Base-by-base conservation (phyloP, 92 coral and sea anemone genomes). In the Hydrozoanthus gracilis region DNA sequence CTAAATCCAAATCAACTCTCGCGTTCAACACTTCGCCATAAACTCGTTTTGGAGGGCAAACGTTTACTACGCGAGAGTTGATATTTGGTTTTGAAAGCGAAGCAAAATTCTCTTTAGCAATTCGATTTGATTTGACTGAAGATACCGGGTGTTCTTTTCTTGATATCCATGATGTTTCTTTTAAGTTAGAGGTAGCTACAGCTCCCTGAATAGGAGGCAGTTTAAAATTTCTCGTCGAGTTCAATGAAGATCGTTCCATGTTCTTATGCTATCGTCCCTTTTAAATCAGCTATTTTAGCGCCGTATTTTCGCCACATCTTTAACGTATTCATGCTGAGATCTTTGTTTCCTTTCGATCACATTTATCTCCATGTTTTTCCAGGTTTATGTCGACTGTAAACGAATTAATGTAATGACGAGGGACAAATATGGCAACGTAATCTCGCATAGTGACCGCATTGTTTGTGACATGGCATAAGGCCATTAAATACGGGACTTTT, bases 151-250 rank as follows among this genome's bases (percentile, higher is more conserved):
- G 56, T 11, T 65, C 82, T 51, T 62, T 79, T 87, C 58, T 76
- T 11, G 62, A 65, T 61, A 65, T 56, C 72, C 54, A 87, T 1
- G 64, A 71, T 16, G 90, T 78, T 16, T 92, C 91, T 49, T 82
- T 93, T n/a, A 90, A 89, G 16, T 77, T 77, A 7, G 85, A 74
- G 4, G 92, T 86, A 7, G 94, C 73, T 11, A 95, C 90, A 2
- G 79, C 73, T 4, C 95, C 93, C 73, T 92, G 98, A 46, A 94
- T 94, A 48, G 98, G 98, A 15, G 98, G 98, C 4, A 94, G 94
- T 78, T 94, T 94, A 58, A 94, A 91, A 75, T 94, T 92, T 55
- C 92, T 79, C 79, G 87, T 91, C 65, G 92, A 88, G 78, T 91
- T 91, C 7, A 70, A 52, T 35, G 77, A 70, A 44, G 77, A 35